Percentiles rank a stretch among this genome's conserved stretches.
These are phyloP conservation scores for Acleris sparsana DNA, from an alignment of 2,888 invertebrate genomes.

Conservation along the genomic window DNA sequence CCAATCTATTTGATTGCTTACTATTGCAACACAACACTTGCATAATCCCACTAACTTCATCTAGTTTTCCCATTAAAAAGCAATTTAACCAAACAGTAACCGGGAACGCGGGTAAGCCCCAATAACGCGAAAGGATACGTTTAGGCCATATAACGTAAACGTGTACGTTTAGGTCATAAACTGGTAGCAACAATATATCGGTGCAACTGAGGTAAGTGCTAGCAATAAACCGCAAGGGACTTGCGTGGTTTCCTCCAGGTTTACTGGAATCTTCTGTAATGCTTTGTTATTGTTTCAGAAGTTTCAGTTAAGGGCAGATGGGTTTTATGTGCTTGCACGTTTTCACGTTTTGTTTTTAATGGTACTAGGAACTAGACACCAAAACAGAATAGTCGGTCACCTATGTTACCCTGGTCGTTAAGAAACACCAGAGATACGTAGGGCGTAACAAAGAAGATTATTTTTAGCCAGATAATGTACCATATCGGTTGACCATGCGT, in stretches of 20 bases:
- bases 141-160: constrained; percentile 30
- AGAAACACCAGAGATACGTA: too few relatives aligned
- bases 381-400: too few relatives aligned
- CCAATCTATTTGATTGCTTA: too few relatives aligned
- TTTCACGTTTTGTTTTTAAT: too few relatives aligned
- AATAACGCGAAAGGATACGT: constrained; percentile 22
- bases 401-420: too few relatives aligned
- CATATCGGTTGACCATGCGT: too few relatives aligned
- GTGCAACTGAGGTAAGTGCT: constrained; percentile 26
- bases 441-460: too few relatives aligned
- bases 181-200: constrained; percentile 30
- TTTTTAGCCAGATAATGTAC: too few relatives aligned
- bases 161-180: constrained; percentile 28
- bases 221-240: constrained; percentile 23
- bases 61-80: constrained; percentile 28
- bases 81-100: constrained; percentile 22
- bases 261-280: constrained; percentile 8
- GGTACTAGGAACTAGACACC: too few relatives aligned
- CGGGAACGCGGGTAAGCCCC: constrained; percentile 14
- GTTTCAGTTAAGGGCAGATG: too few relatives aligned
- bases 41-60: not conserved
- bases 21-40: not conserved
- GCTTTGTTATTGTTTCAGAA: constrained; percentile 3
- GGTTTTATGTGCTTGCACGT: too few relatives aligned
- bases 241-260: constrained; percentile 1